These are phyloP conservation scores for Autographa pulchrina DNA, from an alignment of 2,888 invertebrate species.

Conservation along the genomic window DNA sequence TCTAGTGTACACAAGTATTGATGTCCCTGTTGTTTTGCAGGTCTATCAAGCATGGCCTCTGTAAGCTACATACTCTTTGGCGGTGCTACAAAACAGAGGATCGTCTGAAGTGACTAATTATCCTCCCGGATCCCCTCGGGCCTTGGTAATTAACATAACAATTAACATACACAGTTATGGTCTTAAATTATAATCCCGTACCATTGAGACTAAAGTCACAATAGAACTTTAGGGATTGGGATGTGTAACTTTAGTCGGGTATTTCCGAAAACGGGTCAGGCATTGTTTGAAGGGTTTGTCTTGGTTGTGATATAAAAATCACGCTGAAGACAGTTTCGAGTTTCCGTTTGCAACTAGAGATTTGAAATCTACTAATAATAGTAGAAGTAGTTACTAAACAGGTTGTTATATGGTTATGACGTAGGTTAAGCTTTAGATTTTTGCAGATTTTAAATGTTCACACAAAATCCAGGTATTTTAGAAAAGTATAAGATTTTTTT, in stretches of 20 bases:
- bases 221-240: slow-evolving; percentile 46
- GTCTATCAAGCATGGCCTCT: too few species aligned
- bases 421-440: not conserved
- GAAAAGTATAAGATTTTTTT: too few species aligned
- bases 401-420: too few species aligned
- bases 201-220: slow-evolving; percentile 56
- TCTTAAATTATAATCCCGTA: slow-evolving; percentile 63
- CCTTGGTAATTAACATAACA: slow-evolving; percentile 67
- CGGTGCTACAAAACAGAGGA: slow-evolving; percentile 27
- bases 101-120: slow-evolving; percentile 57
- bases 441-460: too few species aligned
- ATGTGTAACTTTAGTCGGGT: slow-evolving; percentile 39
- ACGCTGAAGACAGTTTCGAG: slow-evolving; percentile 20
- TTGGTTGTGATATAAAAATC: slow-evolving; percentile 22
- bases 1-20: too few species aligned
- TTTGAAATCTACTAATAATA: not conserved
- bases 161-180: slow-evolving; percentile 67
- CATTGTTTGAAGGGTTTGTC: slow-evolving; percentile 29
- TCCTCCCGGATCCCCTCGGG: slow-evolving; percentile 31
- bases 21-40: too few species aligned
- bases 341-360: not conserved
- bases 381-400: too few species aligned
- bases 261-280: slow-evolving; percentile 39
- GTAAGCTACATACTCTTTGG: not conserved
- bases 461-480: too few species aligned